Evolutionary conservation across 1,140 invertebrate species (phyloP).

Genomic region (Drosophila nannoptera): DNA sequence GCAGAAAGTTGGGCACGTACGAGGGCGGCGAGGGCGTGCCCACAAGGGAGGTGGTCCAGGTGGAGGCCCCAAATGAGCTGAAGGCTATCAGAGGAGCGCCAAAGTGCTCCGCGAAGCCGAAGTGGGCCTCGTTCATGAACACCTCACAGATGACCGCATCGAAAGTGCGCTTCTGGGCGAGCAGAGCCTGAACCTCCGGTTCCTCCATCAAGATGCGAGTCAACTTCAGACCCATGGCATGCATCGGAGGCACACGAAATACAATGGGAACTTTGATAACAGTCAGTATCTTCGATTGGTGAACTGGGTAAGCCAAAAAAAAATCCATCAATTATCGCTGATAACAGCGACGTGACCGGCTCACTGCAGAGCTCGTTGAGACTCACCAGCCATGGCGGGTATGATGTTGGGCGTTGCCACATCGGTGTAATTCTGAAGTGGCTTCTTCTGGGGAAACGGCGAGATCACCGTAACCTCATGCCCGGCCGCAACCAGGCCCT

Average conservation of each 20-base stretch:
- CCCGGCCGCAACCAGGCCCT: conserved; percentile 80
- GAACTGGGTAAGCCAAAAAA: conserved; percentile 13
- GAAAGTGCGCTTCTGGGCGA: conserved; percentile 56
- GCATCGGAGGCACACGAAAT: conserved; percentile 21
- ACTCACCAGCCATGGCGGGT: conserved; percentile 50
- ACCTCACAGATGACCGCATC: conserved; percentile 69
- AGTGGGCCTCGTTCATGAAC: conserved; percentile 68
- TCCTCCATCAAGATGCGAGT: conserved; percentile 45
- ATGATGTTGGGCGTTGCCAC: conserved; percentile 29
- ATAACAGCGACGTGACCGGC: conserved; percentile 48
- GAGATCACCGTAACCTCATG: conserved; percentile 82
- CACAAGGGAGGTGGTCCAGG: conserved; percentile 68
- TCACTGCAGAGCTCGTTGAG: neutral
- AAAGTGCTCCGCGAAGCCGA: conserved; percentile 66
- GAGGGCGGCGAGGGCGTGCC: conserved; percentile 76
- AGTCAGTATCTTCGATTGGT: conserved; percentile 29
- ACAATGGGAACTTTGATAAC: conserved; percentile 14
- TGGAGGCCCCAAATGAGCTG: conserved; percentile 60
- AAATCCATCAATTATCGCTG: conserved; percentile 26
- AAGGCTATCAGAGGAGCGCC: conserved; percentile 62
- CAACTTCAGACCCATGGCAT: conserved; percentile 44
- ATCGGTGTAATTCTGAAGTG: conserved; percentile 80
- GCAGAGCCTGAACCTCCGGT: conserved; percentile 44
- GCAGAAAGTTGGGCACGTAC: conserved; percentile 73
- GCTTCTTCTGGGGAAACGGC: conserved; percentile 79